Conservation (phyloP, 2,113 vertebrate species). For the Choloepus hoffmanni region DNA sequence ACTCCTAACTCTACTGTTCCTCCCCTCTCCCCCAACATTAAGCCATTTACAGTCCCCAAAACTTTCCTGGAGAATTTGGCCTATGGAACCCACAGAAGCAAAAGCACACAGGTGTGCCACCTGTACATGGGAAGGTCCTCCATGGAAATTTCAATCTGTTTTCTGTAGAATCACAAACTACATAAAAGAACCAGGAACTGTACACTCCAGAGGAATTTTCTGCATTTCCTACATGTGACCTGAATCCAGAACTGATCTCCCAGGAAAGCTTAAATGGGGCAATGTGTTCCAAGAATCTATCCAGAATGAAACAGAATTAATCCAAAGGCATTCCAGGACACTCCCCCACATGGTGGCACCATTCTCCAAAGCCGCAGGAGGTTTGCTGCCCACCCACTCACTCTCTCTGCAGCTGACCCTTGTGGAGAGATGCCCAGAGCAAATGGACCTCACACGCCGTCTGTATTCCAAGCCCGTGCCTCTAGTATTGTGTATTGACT, state of each 20-base stretch:
- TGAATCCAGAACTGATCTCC: background rate
- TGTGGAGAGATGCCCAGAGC: background rate
- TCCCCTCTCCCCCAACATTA: background rate
- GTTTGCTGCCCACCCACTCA: background rate
- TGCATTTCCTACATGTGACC: background rate
- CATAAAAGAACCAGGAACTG: conserved; percentile 2
- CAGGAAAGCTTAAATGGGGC: background rate
- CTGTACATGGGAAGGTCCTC: background rate
- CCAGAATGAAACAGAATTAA: background rate
- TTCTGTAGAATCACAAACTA: background rate
- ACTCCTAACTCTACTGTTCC: background rate
- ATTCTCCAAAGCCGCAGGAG: background rate
- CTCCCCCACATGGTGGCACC: background rate
- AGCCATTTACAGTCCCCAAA: background rate
- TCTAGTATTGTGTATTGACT: background rate
- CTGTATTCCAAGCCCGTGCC: conserved; percentile 55
- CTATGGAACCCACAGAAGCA: background rate
- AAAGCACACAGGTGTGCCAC: background rate
- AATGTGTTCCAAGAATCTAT: background rate
- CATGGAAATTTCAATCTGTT: background rate
- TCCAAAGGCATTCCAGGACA: background rate
- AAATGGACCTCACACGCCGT: background rate
- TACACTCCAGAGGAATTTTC: background rate
- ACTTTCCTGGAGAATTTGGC: background rate
- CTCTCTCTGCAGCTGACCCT: background rate